Conservation (phyloP, 2,113 vertebrate genomes). For the Barnardius zonarius region DNA sequence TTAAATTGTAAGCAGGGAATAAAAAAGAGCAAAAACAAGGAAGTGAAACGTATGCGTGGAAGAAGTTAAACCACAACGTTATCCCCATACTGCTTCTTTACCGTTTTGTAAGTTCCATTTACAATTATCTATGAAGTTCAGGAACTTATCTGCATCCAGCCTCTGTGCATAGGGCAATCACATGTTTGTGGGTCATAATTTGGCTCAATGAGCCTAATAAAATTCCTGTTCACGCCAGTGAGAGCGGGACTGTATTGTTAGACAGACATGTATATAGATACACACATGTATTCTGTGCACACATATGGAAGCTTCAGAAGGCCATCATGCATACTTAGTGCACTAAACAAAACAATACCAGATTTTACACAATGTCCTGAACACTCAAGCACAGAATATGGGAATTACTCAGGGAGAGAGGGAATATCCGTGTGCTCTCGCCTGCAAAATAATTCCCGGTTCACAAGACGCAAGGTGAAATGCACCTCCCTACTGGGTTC, state of each 20-base stretch:
- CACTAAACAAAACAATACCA: neutral
- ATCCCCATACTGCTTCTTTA: neutral
- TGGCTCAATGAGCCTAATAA: neutral
- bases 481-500: neutral
- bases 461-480: neutral
- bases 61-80: neutral
- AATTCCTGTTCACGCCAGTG: neutral
- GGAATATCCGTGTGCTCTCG: accelerated
- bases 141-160: neutral
- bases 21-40: neutral
- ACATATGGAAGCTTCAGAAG: neutral
- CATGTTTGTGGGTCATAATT: accelerated
- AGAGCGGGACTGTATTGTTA: neutral
- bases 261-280: accelerated
- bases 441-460: neutral
- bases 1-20: neutral
- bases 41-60: neutral
- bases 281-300: neutral
- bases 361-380: neutral
- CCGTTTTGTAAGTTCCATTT: neutral
- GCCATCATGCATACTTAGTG: neutral
- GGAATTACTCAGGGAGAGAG: neutral
- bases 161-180: neutral
- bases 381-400: neutral
- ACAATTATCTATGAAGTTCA: neutral